Conservation (phyloP, 2,888 invertebrate species). For the Pseudeuparius sepicola region DNA sequence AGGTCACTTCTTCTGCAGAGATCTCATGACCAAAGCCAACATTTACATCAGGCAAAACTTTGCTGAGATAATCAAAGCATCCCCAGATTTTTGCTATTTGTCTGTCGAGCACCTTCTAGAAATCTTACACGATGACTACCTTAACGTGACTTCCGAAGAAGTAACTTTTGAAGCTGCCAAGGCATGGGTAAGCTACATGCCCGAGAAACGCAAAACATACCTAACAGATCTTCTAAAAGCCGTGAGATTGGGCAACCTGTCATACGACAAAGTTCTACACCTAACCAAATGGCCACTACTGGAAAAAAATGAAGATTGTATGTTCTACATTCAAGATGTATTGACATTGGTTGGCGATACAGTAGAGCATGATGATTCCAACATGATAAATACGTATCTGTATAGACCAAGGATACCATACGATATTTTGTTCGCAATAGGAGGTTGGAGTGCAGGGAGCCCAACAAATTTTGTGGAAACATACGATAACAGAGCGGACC, state of each 20-base stretch:
- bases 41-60: slow-evolving; percentile 33
- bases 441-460: slow-evolving; percentile 79
- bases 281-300: slow-evolving; percentile 27
- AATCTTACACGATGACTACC: slow-evolving; percentile 57
- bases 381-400: slow-evolving; percentile 21
- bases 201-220: slow-evolving; percentile 43
- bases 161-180: slow-evolving; percentile 63
- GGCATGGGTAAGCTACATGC: slow-evolving; percentile 57
- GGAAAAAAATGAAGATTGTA: slow-evolving; percentile 28
- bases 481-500: slow-evolving; percentile 67
- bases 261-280: slow-evolving; percentile 25
- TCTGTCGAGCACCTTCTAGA: slow-evolving; percentile 51
- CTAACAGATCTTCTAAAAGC: slow-evolving; percentile 39
- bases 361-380: slow-evolving; percentile 21
- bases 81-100: slow-evolving; percentile 53
- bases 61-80: slow-evolving; percentile 46
- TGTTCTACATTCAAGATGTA: slow-evolving; percentile 29
- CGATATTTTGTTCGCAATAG: slow-evolving; percentile 71
- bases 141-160: slow-evolving; percentile 65
- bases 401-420: slow-evolving; percentile 58
- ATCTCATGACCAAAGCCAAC: slow-evolving; percentile 51
- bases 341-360: slow-evolving; percentile 22
- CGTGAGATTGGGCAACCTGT: slow-evolving; percentile 55
- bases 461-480: slow-evolving; percentile 72
- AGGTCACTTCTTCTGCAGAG: slow-evolving; percentile 57